phyloP scores from a whole-genome alignment of 2,797 vertebrate genomes.

The Sphaeramia orbicularis region DNA sequence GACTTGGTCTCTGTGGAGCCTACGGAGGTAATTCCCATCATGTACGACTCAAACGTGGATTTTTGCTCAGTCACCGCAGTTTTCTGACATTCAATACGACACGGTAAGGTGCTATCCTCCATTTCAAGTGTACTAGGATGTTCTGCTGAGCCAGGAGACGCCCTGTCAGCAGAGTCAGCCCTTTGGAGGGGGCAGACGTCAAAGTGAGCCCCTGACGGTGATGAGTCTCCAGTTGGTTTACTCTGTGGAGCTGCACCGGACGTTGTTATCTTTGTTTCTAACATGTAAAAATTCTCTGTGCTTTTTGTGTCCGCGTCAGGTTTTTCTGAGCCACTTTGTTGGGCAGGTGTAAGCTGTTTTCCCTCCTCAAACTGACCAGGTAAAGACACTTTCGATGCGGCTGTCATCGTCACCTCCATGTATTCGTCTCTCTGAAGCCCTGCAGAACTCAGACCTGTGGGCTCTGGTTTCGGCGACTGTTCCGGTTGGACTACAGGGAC shows the following conservation, averaged over 20 bases:
- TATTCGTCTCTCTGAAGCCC: conserved; percentile 89
- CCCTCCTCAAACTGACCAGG: conserved; percentile 81
- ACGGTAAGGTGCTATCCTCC: conserved; percentile 76
- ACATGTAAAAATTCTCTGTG: conserved; percentile 73
- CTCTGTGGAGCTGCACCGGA: conserved; percentile 48
- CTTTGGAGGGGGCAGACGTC: conserved; percentile 85
- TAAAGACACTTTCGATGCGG: conserved; percentile 79
- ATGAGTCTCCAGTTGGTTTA: conserved; percentile 58
- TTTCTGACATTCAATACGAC: conserved; percentile 83
- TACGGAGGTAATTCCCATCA: conserved; percentile 28
- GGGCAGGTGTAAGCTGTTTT: conserved; percentile 71
- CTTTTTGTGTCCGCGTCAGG: conserved; percentile 82
- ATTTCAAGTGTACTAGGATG: conserved; percentile 66
- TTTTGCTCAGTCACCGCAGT: conserved; percentile 61
- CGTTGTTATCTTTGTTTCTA: conserved; percentile 44
- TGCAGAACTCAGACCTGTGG: conserved; percentile 78
- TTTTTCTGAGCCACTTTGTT: conserved; percentile 60
- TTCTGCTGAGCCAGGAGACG: conserved; percentile 69
- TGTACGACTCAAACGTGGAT: conserved; percentile 48
- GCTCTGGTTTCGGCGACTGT: conserved; percentile 73
- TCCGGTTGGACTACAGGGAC: conserved; percentile 80
- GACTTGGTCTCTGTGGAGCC: conserved; percentile 51
- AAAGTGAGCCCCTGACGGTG: conserved; percentile 77
- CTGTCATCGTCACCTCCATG: conserved; percentile 90
- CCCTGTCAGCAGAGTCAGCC: conserved; percentile 74